Percentiles rank a stretch among this genome's conserved stretches.
phyloP scores from a whole-genome alignment of 1,140 invertebrate genomes.

The Sycobia sp. region DNA sequence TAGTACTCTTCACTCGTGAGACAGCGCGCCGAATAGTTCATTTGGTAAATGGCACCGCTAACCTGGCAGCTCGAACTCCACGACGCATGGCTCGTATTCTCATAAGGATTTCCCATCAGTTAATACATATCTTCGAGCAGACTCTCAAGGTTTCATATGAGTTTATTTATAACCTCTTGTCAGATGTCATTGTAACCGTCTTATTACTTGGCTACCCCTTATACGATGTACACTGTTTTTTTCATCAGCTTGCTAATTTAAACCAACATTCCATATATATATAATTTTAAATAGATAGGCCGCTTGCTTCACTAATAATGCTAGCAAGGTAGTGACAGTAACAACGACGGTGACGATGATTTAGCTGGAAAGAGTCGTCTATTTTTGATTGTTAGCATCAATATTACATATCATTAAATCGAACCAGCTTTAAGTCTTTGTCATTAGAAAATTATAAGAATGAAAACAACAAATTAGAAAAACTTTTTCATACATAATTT shows the following conservation, averaged over 20 bases:
- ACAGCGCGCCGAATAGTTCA: constrained; percentile 76
- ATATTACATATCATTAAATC: too few species aligned
- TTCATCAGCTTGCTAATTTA: too few species aligned
- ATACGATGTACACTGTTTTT: too few species aligned
- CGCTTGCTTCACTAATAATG: too few species aligned
- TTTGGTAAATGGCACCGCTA: constrained; percentile 71
- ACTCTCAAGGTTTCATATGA: constrained; percentile 46
- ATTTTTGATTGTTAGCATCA: constrained; percentile 2
- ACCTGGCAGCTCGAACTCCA: constrained; percentile 65
- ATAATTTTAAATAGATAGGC: too few species aligned
- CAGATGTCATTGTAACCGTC: neutral
- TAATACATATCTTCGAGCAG: constrained; percentile 45
- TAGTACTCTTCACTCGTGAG: constrained; percentile 75
- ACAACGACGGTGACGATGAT: neutral
- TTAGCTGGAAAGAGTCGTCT: neutral
- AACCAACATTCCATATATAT: too few species aligned
- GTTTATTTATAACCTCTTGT: neutral
- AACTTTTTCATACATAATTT: too few species aligned
- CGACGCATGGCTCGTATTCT: constrained; percentile 43
- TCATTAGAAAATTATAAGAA: too few species aligned
- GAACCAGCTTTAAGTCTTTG: too few species aligned
- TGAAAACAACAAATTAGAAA: too few species aligned
- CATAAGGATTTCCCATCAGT: constrained; percentile 48
- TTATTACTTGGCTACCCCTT: too few species aligned
- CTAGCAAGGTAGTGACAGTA: too few species aligned